These are phyloP conservation scores for Epinephelus lanceolatus DNA, from an alignment of 2,113 vertebrate species.

Conservation along the genomic window DNA sequence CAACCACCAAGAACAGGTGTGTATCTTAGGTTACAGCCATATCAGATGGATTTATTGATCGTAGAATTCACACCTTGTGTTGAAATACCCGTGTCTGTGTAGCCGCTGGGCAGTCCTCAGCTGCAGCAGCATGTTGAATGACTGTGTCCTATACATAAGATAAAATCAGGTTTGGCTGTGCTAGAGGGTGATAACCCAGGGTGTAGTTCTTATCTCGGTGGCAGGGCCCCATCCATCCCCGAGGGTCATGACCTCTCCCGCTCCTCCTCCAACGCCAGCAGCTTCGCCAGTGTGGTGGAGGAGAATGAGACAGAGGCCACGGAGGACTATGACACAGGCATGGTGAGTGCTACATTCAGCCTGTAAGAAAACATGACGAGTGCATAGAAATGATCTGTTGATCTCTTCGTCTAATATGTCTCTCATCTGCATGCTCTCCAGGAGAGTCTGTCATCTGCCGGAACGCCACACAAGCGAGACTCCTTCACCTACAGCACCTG, in stretches of 20 bases:
- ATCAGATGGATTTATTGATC: not conserved
- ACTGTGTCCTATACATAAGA: conserved; percentile 14
- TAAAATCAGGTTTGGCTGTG: conserved; percentile 14
- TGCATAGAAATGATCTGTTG: not conserved
- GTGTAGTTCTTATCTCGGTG: conserved; percentile 78
- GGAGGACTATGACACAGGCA: conserved; percentile 89
- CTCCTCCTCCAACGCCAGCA: conserved; percentile 96
- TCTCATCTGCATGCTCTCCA: conserved; percentile 24
- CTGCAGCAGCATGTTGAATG: conserved; percentile 10
- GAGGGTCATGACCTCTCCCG: conserved; percentile 90
- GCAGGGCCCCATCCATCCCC: conserved; percentile 84
- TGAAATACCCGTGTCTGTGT: not conserved
- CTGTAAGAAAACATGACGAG: not conserved
- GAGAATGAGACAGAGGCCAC: conserved; percentile 87
- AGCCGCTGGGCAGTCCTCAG: not conserved
- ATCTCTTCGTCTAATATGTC: not conserved
- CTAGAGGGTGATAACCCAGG: conserved; percentile 56
- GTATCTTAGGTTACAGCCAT: not conserved
- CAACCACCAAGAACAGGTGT: conserved; percentile 92
- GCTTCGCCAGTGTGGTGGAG: conserved; percentile 94
- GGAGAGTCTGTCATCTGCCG: conserved; percentile 91
- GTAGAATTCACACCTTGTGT: not conserved
- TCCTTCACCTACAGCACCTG: conserved; percentile 91
- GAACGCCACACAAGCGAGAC: conserved; percentile 90
- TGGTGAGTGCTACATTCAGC: conserved; percentile 79